These are phyloP conservation scores for Lepus europaeus DNA, from an alignment of 2,113 vertebrate genomes.

Conservation along the genomic window DNA sequence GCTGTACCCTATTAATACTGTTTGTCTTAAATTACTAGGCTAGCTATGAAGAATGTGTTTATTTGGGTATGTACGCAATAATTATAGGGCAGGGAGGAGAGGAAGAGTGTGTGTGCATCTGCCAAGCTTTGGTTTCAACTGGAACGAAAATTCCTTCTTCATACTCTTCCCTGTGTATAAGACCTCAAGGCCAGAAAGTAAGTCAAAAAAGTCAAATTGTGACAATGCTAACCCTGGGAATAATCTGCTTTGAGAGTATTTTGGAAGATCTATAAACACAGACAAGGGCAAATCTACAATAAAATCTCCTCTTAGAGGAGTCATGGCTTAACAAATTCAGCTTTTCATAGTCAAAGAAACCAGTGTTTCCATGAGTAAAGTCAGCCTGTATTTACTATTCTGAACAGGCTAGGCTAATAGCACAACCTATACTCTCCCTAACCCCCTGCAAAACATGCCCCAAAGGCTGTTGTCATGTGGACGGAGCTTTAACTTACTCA, in stretches of 20 bases:
- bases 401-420: neutral
- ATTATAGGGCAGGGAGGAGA: neutral
- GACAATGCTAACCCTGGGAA: slow-evolving; percentile 35
- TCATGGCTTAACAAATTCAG: slow-evolving; percentile 15
- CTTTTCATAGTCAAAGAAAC: slow-evolving; percentile 9
- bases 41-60: neutral
- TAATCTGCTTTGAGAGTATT: neutral
- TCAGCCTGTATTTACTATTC: slow-evolving; percentile 44
- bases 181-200: slow-evolving; percentile 37
- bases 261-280: slow-evolving; percentile 55
- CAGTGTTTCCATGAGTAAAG: neutral
- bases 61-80: neutral
- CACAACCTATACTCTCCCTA: neutral
- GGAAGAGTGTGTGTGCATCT: neutral
- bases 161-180: slow-evolving; percentile 53
- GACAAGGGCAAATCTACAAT: slow-evolving; percentile 26
- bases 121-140: slow-evolving; percentile 16
- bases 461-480: neutral
- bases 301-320: slow-evolving; percentile 13
- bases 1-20: neutral
- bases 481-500: neutral
- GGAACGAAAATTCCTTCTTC: slow-evolving; percentile 41
- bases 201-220: slow-evolving; percentile 45
- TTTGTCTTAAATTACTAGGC: neutral
- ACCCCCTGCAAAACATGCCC: neutral